phyloP scores from a whole-genome alignment of 2,888 invertebrate genomes.

The Patella depressa region DNA sequence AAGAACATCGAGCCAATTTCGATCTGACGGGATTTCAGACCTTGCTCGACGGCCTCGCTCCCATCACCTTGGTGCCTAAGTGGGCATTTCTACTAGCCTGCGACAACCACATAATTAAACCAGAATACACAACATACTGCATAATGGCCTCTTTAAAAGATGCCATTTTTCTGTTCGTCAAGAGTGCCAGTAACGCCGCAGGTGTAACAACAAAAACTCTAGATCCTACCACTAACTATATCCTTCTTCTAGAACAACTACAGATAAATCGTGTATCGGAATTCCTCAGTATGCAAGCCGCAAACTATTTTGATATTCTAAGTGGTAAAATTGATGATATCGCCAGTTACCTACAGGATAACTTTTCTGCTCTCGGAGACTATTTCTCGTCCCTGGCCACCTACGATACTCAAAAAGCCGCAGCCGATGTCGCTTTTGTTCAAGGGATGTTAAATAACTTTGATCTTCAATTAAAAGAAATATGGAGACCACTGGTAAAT shows the following conservation, averaged over 20 bases:
- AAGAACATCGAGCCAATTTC: background rate
- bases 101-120: background rate
- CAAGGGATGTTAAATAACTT: background rate
- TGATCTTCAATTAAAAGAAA: background rate
- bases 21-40: background rate
- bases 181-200: background rate
- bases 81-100: background rate
- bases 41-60: background rate
- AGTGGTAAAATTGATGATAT: background rate
- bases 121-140: background rate
- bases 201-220: background rate
- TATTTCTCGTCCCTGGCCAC: background rate
- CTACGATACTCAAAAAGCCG: background rate
- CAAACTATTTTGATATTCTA: background rate
- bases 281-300: background rate
- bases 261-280: background rate
- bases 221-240: background rate
- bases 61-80: background rate
- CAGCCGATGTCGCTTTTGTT: background rate
- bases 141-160: background rate
- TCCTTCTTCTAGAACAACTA: background rate
- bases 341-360: background rate
- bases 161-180: background rate
- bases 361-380: background rate
- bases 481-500: background rate